Evolutionary conservation across 2,888 invertebrate genomes (phyloP).

Genomic region (Petrophora chlorosata): DNA sequence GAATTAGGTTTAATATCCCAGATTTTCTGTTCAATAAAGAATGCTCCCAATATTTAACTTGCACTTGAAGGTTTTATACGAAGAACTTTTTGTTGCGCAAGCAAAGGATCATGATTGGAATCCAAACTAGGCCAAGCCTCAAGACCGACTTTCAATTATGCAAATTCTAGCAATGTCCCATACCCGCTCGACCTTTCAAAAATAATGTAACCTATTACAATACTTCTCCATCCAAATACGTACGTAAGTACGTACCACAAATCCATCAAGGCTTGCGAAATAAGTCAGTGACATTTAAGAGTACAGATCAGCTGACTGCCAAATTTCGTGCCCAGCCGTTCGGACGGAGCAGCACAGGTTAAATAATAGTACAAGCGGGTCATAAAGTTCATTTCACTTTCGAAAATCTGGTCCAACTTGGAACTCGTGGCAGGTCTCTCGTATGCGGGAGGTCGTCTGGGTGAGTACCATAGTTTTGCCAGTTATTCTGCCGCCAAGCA

Average conservation of each 20-base stretch:
- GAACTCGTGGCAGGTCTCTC: too few species aligned
- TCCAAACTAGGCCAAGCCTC: constrained; percentile 13
- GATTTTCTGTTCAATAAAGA: too few species aligned
- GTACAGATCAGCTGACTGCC: constrained; percentile 38
- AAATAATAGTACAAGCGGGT: constrained; percentile 12
- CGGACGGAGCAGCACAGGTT: too few species aligned
- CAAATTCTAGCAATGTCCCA: constrained; percentile 11
- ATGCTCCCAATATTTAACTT: too few species aligned
- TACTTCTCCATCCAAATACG: constrained; percentile 19
- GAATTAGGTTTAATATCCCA: too few species aligned
- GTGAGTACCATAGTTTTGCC: too few species aligned
- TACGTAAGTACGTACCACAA: constrained; percentile 19
- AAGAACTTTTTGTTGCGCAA: too few species aligned
- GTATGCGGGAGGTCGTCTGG: too few species aligned
- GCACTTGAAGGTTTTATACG: too few species aligned
- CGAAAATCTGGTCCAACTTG: constrained; percentile 27
- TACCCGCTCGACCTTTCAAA: constrained; percentile 20
- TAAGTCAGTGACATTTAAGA: constrained; percentile 38
- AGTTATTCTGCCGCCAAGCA: too few species aligned
- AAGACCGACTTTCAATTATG: constrained; percentile 14
- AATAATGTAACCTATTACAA: constrained; percentile 15
- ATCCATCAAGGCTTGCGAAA: constrained; percentile 23
- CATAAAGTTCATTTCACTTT: constrained; percentile 41
- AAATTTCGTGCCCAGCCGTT: constrained; percentile 32
- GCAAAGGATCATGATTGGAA: too few species aligned